Percentiles rank a stretch among this genome's conserved stretches.
Evolutionary conservation across 2,797 vertebrate genomes (phyloP).

Genomic region (Adelosebastes latens): DNA sequence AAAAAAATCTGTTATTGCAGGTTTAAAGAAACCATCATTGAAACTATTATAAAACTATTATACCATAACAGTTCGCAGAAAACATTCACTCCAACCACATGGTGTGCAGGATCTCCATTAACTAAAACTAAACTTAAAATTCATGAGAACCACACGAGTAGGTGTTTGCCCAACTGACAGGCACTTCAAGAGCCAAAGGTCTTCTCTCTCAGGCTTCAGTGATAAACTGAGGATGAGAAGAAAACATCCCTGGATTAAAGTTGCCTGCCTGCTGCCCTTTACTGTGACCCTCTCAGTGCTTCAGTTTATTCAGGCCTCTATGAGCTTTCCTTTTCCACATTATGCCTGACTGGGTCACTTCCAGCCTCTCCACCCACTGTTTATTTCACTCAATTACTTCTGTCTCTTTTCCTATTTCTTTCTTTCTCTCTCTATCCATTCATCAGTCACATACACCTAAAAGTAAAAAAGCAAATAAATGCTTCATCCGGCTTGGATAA

Average conservation of each 20-base stretch:
- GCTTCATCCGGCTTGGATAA: not conserved
- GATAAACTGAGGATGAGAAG: slow-evolving; percentile 47
- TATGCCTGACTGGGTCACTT: slow-evolving; percentile 24
- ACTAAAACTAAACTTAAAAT: not conserved
- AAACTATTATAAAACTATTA: not conserved
- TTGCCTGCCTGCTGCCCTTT: slow-evolving; percentile 39
- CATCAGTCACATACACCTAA: not conserved
- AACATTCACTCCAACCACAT: not conserved
- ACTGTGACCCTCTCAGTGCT: slow-evolving; percentile 29
- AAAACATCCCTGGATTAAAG: slow-evolving; percentile 50
- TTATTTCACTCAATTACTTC: slow-evolving; percentile 18
- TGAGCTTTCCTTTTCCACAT: slow-evolving; percentile 46
- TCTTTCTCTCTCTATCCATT: not conserved
- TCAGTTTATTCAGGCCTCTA: slow-evolving; percentile 44
- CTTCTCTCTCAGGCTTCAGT: slow-evolving; percentile 31
- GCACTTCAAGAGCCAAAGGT: slow-evolving; percentile 25
- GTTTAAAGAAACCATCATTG: not conserved
- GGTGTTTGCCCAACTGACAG: not conserved
- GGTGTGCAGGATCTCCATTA: not conserved
- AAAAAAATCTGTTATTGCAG: not conserved
- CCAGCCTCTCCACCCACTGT: slow-evolving; percentile 14
- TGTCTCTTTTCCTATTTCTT: not conserved
- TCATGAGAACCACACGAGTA: not conserved
- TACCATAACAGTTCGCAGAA: not conserved
- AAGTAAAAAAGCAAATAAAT: not conserved